Conservation (phyloP, 2,113 vertebrate species). For the Chiloscyllium plagiosum region DNA sequence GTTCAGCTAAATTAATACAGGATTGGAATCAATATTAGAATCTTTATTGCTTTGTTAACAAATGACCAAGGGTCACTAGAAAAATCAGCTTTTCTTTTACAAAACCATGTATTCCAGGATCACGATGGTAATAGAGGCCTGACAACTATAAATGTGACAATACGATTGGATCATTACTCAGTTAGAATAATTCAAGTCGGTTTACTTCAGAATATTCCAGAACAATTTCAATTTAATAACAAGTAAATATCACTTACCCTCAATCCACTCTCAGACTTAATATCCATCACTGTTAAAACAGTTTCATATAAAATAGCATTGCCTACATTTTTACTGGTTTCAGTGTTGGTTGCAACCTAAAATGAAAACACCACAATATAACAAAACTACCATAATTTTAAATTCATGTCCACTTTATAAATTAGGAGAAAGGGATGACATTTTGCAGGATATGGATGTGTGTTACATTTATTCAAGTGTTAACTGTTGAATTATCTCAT, state of each 20-base stretch:
- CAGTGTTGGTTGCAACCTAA: constrained; percentile 83
- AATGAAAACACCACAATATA: background rate
- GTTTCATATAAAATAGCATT: constrained; percentile 80
- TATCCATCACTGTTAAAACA: constrained; percentile 75
- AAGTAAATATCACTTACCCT: constrained; percentile 53
- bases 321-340: constrained; percentile 77
- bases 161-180: background rate
- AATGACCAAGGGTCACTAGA: background rate
- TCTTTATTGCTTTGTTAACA: background rate
- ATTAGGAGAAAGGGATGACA: background rate
- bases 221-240: background rate
- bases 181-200: background rate
- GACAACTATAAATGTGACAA: background rate
- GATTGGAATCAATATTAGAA: background rate
- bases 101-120: background rate
- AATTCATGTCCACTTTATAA: background rate
- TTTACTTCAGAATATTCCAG: background rate
- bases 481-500: background rate
- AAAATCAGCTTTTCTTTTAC: background rate
- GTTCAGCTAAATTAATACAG: background rate
- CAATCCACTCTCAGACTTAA: constrained; percentile 73
- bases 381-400: background rate
- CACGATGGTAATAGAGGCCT: background rate
- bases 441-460: background rate
- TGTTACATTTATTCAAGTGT: background rate